These are phyloP conservation scores for Rhabdomys pumilio DNA, from an alignment of 2,797 vertebrate genomes.

Conservation along the genomic window DNA sequence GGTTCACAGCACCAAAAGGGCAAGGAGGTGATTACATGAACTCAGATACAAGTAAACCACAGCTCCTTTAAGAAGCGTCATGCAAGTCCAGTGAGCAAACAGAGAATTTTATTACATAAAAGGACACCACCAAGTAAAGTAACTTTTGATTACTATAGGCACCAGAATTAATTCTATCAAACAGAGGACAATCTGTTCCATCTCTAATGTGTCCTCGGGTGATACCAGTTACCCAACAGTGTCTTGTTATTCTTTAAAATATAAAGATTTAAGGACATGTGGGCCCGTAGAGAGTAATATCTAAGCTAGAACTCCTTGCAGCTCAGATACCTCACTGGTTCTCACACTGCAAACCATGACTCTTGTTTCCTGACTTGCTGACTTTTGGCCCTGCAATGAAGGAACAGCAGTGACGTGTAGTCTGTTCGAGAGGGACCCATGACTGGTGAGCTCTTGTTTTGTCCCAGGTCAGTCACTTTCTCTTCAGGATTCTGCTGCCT, in stretches of 20 bases:
- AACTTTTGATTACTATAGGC: background rate
- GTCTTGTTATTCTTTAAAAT: conserved; percentile 11
- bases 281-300: background rate
- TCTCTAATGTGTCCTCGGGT: background rate
- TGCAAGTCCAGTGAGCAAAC: background rate
- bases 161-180: background rate
- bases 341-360: background rate
- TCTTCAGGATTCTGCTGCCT: conserved; percentile 36
- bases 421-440: background rate
- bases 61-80: background rate
- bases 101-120: background rate
- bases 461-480: background rate
- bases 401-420: background rate
- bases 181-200: background rate
- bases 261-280: background rate
- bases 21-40: background rate
- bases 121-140: background rate
- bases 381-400: background rate
- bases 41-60: background rate
- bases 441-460: background rate
- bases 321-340: background rate
- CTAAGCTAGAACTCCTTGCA: conserved; percentile 33
- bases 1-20: conserved; percentile 10
- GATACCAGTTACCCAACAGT: background rate
- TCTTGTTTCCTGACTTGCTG: background rate